Percentiles rank a stretch among this genome's conserved stretches.
phyloP scores from a whole-genome alignment of 2,797 vertebrate genomes.

The Sebastes cheni region DNA sequence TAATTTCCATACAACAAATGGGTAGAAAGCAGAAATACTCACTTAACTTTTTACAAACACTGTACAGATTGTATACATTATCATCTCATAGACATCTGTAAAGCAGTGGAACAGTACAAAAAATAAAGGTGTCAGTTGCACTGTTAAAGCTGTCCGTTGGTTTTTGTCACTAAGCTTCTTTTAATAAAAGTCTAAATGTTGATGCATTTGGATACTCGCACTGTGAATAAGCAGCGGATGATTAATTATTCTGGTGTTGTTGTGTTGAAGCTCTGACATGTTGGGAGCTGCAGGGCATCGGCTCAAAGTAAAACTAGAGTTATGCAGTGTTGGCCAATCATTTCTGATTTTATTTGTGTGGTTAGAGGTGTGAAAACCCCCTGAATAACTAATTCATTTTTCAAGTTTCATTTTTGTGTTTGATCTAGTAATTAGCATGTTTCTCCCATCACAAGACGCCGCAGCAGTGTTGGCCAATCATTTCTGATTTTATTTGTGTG shows the following conservation, averaged over 20 bases:
- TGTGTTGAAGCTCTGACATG: not conserved
- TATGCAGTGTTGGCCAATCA: not conserved
- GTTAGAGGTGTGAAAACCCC: no score
- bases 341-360: not conserved
- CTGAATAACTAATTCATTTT: not conserved
- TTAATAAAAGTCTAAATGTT: slow-evolving; percentile 10
- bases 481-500: not conserved
- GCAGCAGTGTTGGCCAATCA: not conserved
- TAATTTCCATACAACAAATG: slow-evolving; percentile 53
- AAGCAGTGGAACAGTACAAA: slow-evolving; percentile 55
- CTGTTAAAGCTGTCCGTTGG: not conserved
- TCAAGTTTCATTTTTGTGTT: not conserved
- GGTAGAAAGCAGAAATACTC: slow-evolving; percentile 67
- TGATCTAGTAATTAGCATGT: not conserved
- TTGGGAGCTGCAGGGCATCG: not conserved
- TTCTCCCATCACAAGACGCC: not conserved
- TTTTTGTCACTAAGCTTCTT: slow-evolving; percentile 21
- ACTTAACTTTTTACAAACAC: slow-evolving; percentile 60
- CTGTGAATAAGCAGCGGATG: not conserved
- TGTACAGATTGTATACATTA: slow-evolving; percentile 69
- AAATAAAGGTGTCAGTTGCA: slow-evolving; percentile 68
- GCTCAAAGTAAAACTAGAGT: not conserved
- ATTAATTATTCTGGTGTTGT: not conserved
- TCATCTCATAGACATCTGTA: slow-evolving; percentile 51
- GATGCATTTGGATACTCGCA: not conserved